A percentile compares a stretch with the other conserved stretches of the same genome.
These are phyloP conservation scores for Luidia sarsii DNA, from an alignment of 53 echinoderm and acorn worm species.

Conservation along the genomic window DNA sequence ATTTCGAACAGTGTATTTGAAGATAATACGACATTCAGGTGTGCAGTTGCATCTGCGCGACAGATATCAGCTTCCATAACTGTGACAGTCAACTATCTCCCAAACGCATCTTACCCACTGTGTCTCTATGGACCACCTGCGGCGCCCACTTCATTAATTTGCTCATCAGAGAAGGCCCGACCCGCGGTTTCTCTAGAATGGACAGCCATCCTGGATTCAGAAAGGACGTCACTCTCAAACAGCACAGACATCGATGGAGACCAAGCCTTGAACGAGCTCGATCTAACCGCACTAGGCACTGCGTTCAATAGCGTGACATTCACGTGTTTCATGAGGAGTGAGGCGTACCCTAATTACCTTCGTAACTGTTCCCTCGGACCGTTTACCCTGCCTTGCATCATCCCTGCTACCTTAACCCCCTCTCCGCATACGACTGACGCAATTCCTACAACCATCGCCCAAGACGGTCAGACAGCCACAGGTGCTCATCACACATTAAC, in stretches of 20 bases:
- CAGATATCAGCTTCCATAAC: not conserved
- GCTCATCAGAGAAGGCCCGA: not conserved
- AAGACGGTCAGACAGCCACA: not conserved
- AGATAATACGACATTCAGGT: not conserved
- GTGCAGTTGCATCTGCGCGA: not conserved
- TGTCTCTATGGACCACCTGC: not conserved
- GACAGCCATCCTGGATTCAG: not conserved
- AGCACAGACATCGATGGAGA: not conserved
- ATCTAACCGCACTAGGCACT: not conserved
- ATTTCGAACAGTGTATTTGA: not conserved
- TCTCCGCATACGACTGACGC: not conserved
- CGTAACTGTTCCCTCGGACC: not conserved
- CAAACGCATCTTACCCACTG: not conserved
- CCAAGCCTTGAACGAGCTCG: not conserved
- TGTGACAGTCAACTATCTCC: not conserved
- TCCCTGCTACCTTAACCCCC: not conserved
- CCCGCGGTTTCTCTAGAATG: conserved; percentile 15
- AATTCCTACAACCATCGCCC: no score
- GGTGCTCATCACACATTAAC: no score
- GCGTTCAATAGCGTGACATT: not conserved
- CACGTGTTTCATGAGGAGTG: conserved; percentile 20
- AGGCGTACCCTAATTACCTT: not conserved
- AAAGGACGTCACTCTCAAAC: not conserved
- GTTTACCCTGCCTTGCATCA: not conserved
- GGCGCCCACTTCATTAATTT: not conserved